Base-by-base conservation (phyloP, 2,888 invertebrate genomes). In the Callimorpha dominula region DNA sequence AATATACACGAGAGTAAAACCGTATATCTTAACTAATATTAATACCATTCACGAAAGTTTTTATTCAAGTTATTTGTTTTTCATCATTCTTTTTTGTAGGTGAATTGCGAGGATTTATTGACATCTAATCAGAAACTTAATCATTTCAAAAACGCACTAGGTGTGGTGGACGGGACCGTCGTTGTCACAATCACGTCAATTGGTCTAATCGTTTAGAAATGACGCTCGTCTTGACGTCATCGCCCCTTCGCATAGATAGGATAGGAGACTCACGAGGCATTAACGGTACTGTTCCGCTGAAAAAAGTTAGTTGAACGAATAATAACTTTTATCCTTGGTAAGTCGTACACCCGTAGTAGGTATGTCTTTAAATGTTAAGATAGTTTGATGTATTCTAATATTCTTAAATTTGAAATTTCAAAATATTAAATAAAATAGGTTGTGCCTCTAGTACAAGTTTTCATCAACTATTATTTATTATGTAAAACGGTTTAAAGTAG, bases 151-250 rank as follows among this genome's bases (percentile, higher is more conserved):
- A 60, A 12, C 12, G 12, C 57, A 31, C 12, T 60, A 60, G 31
- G 20, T 78, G 81, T 74, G 79, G 75, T 80, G 77, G 78, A 84
- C 70, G 76, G 76, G 71, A 73, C 86, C 86, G 86, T 86, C 86
- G 86, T 86, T 86, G 85, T 80, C 76, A 84, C 87, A 92, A 93
- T 94, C 93, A 92, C 93, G 93, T 92, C 94, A 95, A 94, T 95
- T 95, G 93, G 87, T 89, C 89, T 91, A 92, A 93, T 92, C 89
- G 91, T 87, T 88, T 82, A 81, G 85, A 86, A 88, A 89, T 94
- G 94, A 94, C 94, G 94, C 84, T 81, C 85, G 90, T 76, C 71
- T 86, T 94, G 94, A 95, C 95, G 95, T 95, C 94, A 95, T 86
- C 74, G 84, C 88, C 90, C 87, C 92, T 90, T 91, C 91, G 91